phyloP scores from a whole-genome alignment of 2,888 invertebrate species.

The Nudaria mundana region DNA sequence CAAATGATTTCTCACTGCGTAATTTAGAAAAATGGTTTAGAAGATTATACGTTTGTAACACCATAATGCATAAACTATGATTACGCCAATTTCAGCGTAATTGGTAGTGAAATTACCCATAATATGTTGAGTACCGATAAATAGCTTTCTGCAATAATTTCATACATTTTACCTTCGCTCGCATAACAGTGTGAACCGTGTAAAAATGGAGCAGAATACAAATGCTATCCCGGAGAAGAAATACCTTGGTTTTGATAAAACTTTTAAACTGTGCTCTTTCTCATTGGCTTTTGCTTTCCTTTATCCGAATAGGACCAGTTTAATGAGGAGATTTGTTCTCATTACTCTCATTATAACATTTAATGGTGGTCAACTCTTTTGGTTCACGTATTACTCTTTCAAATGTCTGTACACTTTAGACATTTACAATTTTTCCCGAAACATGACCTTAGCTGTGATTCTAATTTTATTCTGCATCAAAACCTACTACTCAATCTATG shows the following conservation, averaged over 20 bases:
- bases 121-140: constrained; percentile 10
- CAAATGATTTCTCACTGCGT: not conserved
- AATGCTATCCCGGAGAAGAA: constrained; percentile 26
- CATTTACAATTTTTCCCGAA: constrained; percentile 51
- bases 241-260: constrained; percentile 53
- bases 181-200: not conserved
- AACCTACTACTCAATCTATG: constrained; percentile 46
- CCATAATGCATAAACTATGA: constrained; percentile 22
- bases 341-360: constrained; percentile 33
- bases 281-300: constrained; percentile 49
- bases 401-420: constrained; percentile 46
- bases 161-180: constrained; percentile 8
- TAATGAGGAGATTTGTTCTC: constrained; percentile 28
- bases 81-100: constrained; percentile 35
- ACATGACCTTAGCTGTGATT: constrained; percentile 49
- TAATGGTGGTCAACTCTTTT: constrained; percentile 45
- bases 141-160: constrained; percentile 10
- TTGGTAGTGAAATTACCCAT: constrained; percentile 32
- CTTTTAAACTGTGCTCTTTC: constrained; percentile 52
- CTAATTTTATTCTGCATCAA: constrained; percentile 56
- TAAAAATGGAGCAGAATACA: constrained; percentile 24
- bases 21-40: constrained; percentile 16
- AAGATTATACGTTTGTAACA: constrained; percentile 26
- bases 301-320: constrained; percentile 52
- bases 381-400: constrained; percentile 48